phyloP scores from a whole-genome alignment of 92 coral and sea anemone genomes.

The Paragorgia papillata region DNA sequence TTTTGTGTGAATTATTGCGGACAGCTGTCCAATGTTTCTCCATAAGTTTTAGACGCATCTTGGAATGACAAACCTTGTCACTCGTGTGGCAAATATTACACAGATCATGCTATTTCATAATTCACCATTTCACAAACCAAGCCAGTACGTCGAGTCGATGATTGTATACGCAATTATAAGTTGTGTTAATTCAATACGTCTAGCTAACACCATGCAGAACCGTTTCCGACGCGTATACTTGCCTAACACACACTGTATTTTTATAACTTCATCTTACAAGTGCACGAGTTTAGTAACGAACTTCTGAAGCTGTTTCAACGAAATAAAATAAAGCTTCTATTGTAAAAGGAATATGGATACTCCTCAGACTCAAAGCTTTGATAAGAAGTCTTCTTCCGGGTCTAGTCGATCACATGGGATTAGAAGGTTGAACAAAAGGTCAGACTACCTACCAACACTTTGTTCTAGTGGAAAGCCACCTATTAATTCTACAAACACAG shows the following conservation, averaged over 20 bases:
- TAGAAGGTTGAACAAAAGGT: background rate
- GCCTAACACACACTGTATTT: too few relatives aligned
- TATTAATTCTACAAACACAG: constrained; percentile 28
- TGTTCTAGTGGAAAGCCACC: constrained; percentile 25
- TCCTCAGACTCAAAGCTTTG: too few relatives aligned
- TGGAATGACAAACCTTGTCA: background rate
- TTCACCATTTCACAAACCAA: background rate
- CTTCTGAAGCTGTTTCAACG: too few relatives aligned
- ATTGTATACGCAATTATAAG: constrained; percentile 6
- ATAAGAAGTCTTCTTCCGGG: constrained; percentile 41
- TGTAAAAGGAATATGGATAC: too few relatives aligned
- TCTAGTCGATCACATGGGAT: background rate
- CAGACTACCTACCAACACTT: constrained; percentile 23
- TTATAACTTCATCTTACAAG: too few relatives aligned
- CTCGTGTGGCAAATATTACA: background rate
- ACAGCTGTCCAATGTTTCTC: constrained; percentile 43
- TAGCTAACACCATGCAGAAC: background rate
- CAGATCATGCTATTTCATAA: background rate
- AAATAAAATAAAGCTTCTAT: too few relatives aligned
- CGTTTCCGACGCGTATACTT: too few relatives aligned
- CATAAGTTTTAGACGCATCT: background rate
- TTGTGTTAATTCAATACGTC: constrained; percentile 20
- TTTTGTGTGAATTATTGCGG: background rate
- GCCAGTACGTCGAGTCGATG: background rate
- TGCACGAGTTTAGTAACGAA: too few relatives aligned